Evolutionary conservation across 2,113 vertebrate genomes (phyloP).

Genomic region (Oreocharis arfaki): DNA sequence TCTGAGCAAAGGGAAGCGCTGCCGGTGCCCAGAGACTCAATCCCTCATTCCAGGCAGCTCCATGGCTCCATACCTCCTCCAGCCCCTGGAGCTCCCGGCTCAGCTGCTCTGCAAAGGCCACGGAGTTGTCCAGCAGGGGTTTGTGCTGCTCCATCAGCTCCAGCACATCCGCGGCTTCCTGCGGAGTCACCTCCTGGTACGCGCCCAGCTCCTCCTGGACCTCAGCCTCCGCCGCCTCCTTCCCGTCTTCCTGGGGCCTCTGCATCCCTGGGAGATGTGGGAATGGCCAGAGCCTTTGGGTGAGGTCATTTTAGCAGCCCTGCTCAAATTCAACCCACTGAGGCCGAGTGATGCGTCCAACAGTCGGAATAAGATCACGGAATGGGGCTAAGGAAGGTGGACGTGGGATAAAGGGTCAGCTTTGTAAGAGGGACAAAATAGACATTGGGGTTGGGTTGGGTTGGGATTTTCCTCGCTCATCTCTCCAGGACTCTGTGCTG

Average conservation of each 20-base stretch:
- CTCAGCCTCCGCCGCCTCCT: not conserved
- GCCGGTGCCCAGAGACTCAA: too few relatives aligned
- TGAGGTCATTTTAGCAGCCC: not conserved
- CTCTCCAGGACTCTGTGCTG: not conserved
- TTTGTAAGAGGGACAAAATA: not conserved
- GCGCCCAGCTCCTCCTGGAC: not conserved
- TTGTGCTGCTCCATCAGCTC: slow-evolving; percentile 44
- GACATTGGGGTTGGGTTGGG: not conserved
- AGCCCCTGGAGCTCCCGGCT: not conserved
- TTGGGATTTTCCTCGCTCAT: not conserved
- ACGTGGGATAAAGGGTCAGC: not conserved
- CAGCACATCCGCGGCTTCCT: slow-evolving; percentile 12
- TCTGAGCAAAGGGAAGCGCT: too few relatives aligned
- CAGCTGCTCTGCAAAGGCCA: slow-evolving; percentile 46
- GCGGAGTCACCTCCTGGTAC: slow-evolving; percentile 18
- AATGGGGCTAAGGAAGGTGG: not conserved
- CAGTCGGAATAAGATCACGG: accelerated
- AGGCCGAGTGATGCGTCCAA: accelerated
- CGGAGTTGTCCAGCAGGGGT: not conserved
- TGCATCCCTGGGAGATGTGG: not conserved
- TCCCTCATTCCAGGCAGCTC: not conserved
- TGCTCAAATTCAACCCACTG: accelerated
- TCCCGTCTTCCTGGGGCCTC: not conserved
- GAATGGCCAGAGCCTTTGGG: not conserved
- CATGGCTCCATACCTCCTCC: slow-evolving; percentile 1